Conservation (phyloP, 2,797 vertebrate genomes). For the Menidia menidia region DNA sequence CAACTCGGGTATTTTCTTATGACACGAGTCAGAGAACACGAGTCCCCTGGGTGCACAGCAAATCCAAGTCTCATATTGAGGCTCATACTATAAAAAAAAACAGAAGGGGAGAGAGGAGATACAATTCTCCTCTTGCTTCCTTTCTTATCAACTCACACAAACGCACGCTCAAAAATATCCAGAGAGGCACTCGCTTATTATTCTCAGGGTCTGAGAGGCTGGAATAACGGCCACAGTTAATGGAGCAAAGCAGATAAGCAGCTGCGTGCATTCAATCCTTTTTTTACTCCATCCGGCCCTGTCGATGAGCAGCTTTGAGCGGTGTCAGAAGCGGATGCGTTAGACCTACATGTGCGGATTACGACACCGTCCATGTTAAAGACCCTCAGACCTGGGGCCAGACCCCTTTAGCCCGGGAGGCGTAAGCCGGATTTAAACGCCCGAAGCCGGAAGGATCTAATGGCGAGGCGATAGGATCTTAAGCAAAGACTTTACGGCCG, state of each 20-base stretch:
- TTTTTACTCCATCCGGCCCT: constrained; percentile 71
- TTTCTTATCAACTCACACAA: constrained; percentile 6
- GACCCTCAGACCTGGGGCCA: constrained; percentile 61
- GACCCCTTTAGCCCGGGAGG: constrained; percentile 39
- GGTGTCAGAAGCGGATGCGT: constrained; percentile 71
- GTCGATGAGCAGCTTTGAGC: constrained; percentile 58
- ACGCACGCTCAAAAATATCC: constrained; percentile 14
- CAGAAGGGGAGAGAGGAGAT: neutral
- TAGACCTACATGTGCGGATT: constrained; percentile 68
- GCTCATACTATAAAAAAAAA: constrained; percentile 1
- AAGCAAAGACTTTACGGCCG: constrained; percentile 46
- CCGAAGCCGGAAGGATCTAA: constrained; percentile 50
- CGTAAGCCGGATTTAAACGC: constrained; percentile 71
- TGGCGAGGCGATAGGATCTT: constrained; percentile 62
- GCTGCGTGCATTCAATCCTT: constrained; percentile 79
- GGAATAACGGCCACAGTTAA: constrained; percentile 47
- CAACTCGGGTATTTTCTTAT: constrained; percentile 19
- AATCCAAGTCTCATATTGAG: constrained; percentile 9
- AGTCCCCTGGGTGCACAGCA: constrained; percentile 2
- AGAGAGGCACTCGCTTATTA: constrained; percentile 42
- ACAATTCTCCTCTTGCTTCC: neutral
- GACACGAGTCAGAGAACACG: constrained; percentile 18
- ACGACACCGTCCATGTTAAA: constrained; percentile 48
- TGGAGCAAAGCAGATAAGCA: constrained; percentile 62
- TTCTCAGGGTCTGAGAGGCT: constrained; percentile 47